phyloP scores from a whole-genome alignment of 2,797 vertebrate species.

The Xenopus petersii region DNA sequence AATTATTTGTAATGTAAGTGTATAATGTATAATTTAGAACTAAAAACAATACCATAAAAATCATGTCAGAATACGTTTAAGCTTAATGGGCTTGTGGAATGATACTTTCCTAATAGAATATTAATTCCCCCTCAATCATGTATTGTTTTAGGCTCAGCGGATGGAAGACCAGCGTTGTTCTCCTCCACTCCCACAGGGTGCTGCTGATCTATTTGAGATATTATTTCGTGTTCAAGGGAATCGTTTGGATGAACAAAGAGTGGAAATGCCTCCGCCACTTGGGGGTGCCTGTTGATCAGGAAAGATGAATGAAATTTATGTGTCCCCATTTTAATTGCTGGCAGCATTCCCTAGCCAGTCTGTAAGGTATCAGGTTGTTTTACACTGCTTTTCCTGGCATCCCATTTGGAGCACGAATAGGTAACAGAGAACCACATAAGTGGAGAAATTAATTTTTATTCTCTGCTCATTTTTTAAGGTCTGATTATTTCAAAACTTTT shows the following conservation, averaged over 20 bases:
- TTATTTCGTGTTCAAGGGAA: slow-evolving; percentile 75
- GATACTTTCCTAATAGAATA: background rate
- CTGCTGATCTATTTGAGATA: slow-evolving; percentile 80
- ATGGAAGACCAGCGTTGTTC: slow-evolving; percentile 79
- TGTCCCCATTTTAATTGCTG: background rate
- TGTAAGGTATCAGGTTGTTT: no score
- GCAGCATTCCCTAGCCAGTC: background rate
- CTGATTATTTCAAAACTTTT: no score
- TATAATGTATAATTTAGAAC: no score
- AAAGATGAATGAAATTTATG: background rate
- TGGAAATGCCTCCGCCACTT: slow-evolving; percentile 65
- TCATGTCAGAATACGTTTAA: no score
- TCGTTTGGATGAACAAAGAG: slow-evolving; percentile 82
- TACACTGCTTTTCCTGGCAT: no score
- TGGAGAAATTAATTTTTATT: no score
- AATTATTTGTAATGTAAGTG: no score
- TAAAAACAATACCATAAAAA: no score
- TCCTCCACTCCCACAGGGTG: slow-evolving; percentile 77
- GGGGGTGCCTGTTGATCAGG: slow-evolving; percentile 55
- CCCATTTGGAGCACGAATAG: no score
- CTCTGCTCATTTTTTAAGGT: no score
- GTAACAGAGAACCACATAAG: no score
- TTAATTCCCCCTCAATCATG: background rate
- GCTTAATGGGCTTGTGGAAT: background rate
- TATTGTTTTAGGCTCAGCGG: slow-evolving; percentile 67